Base-by-base conservation (phyloP, 1,140 invertebrate species). In the Himalopsyche phryganea region DNA sequence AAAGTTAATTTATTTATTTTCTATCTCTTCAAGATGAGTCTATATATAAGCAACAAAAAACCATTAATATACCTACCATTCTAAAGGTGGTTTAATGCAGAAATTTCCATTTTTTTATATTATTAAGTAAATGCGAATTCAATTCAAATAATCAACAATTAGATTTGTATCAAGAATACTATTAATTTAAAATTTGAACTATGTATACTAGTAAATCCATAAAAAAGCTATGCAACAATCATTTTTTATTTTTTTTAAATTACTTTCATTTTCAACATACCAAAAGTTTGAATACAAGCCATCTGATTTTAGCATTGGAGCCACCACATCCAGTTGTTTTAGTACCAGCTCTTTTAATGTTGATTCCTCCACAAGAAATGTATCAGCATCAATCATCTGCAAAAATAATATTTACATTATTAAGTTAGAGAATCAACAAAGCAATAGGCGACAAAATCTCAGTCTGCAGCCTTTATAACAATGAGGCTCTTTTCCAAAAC, bases 281-380 rank as follows among this genome's bases (percentile, higher is more conserved):
- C 96, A 98, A 75, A 94, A 98, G 72, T 98, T 98, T 13, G 93
- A 94, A 73, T 97, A 98, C 20, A 92, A 76, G 14, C 90, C 86
- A 67, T 92, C 87, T 0, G 92, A 91, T 57, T 85, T 81, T 5
- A 98, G 72, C 84, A 96, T 87, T 11, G 95, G 95, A 0, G 92
- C 88, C 2, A 88, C 81, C 17, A 92, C 71, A 2, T 80, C 74
- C 10, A 83, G 63, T 23, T 84, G 76, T 61, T 89, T 87, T 10
- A 69, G 71, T 6, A 95, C 83, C 0, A 98, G 71, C 35, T 81
- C 63, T 38, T 80, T 78, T 0, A 98, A 68, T 1, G 89, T 85
- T 14, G 85, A 70, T 6, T 79, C 73, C 61, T 94, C 85, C 15
- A 87, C 88, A 2, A 98, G 65, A 67, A 97, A 89, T 33, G 88